Base-by-base conservation (phyloP, 2,797 vertebrate genomes). In the Acrocephalus scirpaceus region DNA sequence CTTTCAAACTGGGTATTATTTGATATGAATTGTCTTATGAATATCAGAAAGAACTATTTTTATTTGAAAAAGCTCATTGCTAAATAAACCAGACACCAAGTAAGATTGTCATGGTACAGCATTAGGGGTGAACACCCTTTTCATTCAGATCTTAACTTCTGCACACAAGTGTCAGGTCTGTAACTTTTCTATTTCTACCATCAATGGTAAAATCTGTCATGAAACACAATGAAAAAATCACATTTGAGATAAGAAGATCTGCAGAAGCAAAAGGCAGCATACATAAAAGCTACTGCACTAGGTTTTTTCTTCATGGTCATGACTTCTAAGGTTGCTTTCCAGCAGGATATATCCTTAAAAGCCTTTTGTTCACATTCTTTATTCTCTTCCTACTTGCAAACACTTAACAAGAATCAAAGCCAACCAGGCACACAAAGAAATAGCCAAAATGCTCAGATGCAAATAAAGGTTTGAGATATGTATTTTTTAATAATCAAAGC, bases 281-380 rank as follows among this genome's bases (percentile, higher is more conserved):
- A 88, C 29, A 71, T 74, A 86, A 92, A 80, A 60, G 58, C 75
- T 44, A 17, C 83, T 5, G 5, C 30, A 86, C 57, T 78, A 26
- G 17, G 16, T 14, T 94, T 91, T 89, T 72, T 71, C 83, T 94
- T 88, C 64, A 76, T 65, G 90, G 88, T 70, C 51, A 47, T 70
- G 93, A 95, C 80, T 92, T 94, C 64, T 16, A 56, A 60, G 83
- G 69, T 94, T 95, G 83, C 96, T 95, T 95, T 96, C 71, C 86
- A 95, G 95, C 83, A 87, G 96, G 88, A 94, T 87, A 91, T 20
- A 94, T 65, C 61, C 84, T 94, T 95, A 91, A 96, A 96, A 94
- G 93, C 77, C 67, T 96, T 96, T 94, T 96, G 86, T 96, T 96
- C 92, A 47, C 42, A 20, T 94, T 83, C 86, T 91, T 94, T 94